These are phyloP conservation scores for Hippocampus guttulatus DNA, from an alignment of 2,113 vertebrate genomes.

Conservation along the genomic window DNA sequence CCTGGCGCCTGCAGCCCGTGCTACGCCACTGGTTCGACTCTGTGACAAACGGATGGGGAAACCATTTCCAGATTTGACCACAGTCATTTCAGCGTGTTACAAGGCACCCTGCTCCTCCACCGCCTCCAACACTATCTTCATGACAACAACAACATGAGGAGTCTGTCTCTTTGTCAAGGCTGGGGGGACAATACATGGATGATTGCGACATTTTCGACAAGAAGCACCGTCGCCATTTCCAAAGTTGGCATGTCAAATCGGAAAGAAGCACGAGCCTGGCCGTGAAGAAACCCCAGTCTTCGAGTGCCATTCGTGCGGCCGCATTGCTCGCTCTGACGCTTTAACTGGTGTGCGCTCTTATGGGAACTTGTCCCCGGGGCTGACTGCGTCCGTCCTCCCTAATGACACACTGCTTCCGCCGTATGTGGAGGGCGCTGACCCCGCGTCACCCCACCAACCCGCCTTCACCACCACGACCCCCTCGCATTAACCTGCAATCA, in stretches of 20 bases:
- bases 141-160: constrained; percentile 4
- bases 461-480: constrained; percentile 46
- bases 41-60: neutral
- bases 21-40: neutral
- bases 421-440: constrained; percentile 63
- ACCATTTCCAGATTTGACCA: constrained; percentile 1
- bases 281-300: neutral
- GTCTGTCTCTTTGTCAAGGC: neutral
- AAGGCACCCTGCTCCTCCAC: neutral
- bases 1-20: neutral
- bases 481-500: constrained; percentile 36
- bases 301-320: neutral
- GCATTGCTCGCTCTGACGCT: neutral
- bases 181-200: neutral
- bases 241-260: neutral
- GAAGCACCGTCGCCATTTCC: neutral
- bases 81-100: constrained; percentile 1
- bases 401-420: constrained; percentile 66
- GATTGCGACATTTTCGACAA: neutral
- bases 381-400: constrained; percentile 51
- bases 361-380: constrained; percentile 60
- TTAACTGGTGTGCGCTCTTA: constrained; percentile 26
- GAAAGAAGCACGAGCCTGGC: neutral
- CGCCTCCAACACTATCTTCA: neutral
- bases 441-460: constrained; percentile 58